Evolutionary conservation across 2,113 vertebrate genomes (phyloP).

Genomic region (Taxidea taxus): DNA sequence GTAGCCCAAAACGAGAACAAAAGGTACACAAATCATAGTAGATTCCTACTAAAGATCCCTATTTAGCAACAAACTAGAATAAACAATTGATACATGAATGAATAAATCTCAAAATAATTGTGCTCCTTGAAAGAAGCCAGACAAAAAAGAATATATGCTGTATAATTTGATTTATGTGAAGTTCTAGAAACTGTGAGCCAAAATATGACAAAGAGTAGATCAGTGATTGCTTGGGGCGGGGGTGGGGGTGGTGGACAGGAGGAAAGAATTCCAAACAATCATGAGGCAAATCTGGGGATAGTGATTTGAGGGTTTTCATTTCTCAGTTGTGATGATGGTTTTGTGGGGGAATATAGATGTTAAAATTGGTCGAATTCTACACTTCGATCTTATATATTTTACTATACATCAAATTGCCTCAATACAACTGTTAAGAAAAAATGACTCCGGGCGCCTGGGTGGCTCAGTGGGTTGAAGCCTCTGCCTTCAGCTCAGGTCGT

Average conservation of each 20-base stretch:
- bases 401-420: neutral
- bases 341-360: neutral
- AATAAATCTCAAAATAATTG: neutral
- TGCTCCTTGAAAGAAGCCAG: neutral
- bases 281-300: neutral
- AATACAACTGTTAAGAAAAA: neutral
- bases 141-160: neutral
- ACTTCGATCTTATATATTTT: neutral
- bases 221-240: neutral
- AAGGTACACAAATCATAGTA: neutral
- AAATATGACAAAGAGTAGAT: neutral
- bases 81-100: neutral
- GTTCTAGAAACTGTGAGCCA: neutral
- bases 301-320: neutral
- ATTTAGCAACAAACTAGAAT: neutral
- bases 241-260: neutral
- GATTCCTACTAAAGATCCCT: neutral
- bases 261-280: neutral
- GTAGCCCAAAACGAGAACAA: neutral
- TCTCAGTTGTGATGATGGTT: neutral
- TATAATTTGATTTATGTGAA: neutral
- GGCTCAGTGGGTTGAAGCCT: no score
- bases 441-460: no score
- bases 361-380: neutral
- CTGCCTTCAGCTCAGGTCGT: no score